phyloP scores from a whole-genome alignment of 2,888 invertebrate species.

The Caenorhabditis sp. region DNA sequence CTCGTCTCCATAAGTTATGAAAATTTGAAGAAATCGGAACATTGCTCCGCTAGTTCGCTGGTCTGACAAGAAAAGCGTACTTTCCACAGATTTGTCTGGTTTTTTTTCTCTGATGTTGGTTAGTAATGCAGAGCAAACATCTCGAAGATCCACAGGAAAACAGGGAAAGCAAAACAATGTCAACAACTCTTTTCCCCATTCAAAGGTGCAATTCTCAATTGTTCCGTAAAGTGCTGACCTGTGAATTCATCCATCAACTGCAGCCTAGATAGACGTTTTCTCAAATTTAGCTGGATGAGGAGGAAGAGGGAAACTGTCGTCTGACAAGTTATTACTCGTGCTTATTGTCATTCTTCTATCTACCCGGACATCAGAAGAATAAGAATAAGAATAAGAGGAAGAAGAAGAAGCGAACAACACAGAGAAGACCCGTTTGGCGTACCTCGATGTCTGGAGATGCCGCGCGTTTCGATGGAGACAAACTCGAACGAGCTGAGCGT shows the following conservation, averaged over 20 bases:
- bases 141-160: too few relatives aligned
- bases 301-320: slow-evolving; percentile 9
- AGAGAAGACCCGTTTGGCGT: slow-evolving; percentile 8
- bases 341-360: slow-evolving; percentile 22
- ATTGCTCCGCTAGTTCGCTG: too few relatives aligned
- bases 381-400: too few relatives aligned
- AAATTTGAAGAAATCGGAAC: too few relatives aligned
- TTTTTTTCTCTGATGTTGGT: not conserved
- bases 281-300: too few relatives aligned
- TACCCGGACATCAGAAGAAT: slow-evolving; percentile 13
- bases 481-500: slow-evolving; percentile 38
- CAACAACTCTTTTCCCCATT: not conserved
- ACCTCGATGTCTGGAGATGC: slow-evolving; percentile 39
- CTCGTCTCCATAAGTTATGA: too few relatives aligned
- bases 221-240: slow-evolving; percentile 15
- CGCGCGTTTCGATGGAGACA: slow-evolving; percentile 33
- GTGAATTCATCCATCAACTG: slow-evolving; percentile 13
- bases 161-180: not conserved
- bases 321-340: slow-evolving; percentile 17
- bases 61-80: not conserved
- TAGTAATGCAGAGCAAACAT: slow-evolving; percentile 2
- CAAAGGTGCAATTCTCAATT: not conserved
- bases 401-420: not conserved
- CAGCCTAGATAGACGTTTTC: too few relatives aligned
- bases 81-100: not conserved